Conservation (phyloP, 2,113 vertebrate genomes). For the Sinocyclocheilus anshuiensis region DNA sequence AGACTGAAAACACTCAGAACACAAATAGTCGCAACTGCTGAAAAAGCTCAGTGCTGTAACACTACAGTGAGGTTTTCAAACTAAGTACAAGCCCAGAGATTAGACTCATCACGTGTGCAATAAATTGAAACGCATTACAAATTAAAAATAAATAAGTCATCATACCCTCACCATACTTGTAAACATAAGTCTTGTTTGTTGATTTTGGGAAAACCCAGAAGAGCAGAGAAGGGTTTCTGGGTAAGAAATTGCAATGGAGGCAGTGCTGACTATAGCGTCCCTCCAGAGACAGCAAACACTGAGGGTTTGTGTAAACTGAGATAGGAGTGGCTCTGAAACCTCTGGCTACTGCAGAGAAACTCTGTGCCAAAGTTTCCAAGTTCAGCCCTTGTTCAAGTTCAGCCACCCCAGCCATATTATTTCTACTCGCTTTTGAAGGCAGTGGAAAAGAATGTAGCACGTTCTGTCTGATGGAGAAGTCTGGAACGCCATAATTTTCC, state of each 20-base stretch:
- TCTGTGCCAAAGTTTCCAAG: slow-evolving; percentile 44
- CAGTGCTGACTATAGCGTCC: slow-evolving; percentile 49
- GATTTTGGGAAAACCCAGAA: slow-evolving; percentile 13
- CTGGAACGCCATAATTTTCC: slow-evolving; percentile 12
- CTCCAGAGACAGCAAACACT: slow-evolving; percentile 52
- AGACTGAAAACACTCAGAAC: slow-evolving; percentile 18
- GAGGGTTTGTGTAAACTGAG: slow-evolving; percentile 61
- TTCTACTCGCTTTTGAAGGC: slow-evolving; percentile 24
- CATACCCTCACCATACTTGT: background rate
- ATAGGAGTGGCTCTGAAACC: slow-evolving; percentile 51
- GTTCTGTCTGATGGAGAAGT: slow-evolving; percentile 24
- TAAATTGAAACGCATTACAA: background rate
- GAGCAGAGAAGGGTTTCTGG: slow-evolving; percentile 38
- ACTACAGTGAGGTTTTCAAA: background rate
- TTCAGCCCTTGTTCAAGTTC: slow-evolving; percentile 42
- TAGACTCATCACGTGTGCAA: background rate
- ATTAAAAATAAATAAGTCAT: background rate
- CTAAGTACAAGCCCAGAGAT: background rate
- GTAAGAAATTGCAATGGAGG: slow-evolving; percentile 50
- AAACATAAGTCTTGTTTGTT: background rate
- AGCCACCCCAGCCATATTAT: slow-evolving; percentile 32
- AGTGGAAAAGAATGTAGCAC: slow-evolving; percentile 45
- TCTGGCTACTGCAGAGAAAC: slow-evolving; percentile 44
- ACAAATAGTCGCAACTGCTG: background rate
- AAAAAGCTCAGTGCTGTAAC: slow-evolving; percentile 21